A percentile compares a stretch with the other conserved stretches of the same genome.
phyloP scores from a whole-genome alignment of 2,888 invertebrate genomes.

The Torymus texanus region DNA sequence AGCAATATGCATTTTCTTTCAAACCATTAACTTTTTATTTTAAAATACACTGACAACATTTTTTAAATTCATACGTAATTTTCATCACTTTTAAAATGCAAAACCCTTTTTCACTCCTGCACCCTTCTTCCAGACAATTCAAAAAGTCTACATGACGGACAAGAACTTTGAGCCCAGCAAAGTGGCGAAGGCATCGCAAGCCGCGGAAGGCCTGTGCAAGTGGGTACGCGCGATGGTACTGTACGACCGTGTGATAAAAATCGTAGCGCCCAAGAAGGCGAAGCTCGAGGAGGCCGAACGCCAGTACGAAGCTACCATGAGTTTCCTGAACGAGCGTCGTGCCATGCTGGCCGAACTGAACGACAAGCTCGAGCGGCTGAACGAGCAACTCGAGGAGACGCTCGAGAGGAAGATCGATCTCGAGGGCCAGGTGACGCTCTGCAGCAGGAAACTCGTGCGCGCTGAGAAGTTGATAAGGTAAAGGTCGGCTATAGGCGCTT shows the following conservation, averaged over 20 bases:
- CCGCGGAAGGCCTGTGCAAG: conserved; percentile 94
- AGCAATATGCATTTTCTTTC: too few relatives aligned
- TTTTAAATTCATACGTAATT: too few relatives aligned
- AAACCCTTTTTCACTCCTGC: too few relatives aligned
- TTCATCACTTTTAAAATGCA: too few relatives aligned
- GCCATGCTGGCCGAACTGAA: conserved; percentile 86
- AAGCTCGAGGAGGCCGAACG: conserved; percentile 87
- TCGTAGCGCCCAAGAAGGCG: conserved; percentile 90
- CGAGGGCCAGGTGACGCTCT: conserved; percentile 79
- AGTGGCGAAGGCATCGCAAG: conserved; percentile 92
- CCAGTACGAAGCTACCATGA: conserved; percentile 89
- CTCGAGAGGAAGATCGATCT: conserved; percentile 81
- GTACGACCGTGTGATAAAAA: conserved; percentile 89
- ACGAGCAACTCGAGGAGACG: conserved; percentile 82
- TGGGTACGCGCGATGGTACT: conserved; percentile 94
- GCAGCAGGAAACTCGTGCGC: conserved; percentile 88
- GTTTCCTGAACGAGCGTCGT: conserved; percentile 88
- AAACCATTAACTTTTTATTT: too few relatives aligned
- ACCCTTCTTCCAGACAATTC: conserved; percentile 58
- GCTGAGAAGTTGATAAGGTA: conserved; percentile 90
- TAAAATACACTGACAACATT: too few relatives aligned
- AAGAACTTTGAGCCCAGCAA: conserved; percentile 87
- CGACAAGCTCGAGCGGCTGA: conserved; percentile 84
- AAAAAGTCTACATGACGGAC: conserved; percentile 75
- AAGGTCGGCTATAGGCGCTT: not conserved